These are phyloP conservation scores for Dermochelys coriacea DNA, from an alignment of 2,797 vertebrate species.

Conservation along the genomic window DNA sequence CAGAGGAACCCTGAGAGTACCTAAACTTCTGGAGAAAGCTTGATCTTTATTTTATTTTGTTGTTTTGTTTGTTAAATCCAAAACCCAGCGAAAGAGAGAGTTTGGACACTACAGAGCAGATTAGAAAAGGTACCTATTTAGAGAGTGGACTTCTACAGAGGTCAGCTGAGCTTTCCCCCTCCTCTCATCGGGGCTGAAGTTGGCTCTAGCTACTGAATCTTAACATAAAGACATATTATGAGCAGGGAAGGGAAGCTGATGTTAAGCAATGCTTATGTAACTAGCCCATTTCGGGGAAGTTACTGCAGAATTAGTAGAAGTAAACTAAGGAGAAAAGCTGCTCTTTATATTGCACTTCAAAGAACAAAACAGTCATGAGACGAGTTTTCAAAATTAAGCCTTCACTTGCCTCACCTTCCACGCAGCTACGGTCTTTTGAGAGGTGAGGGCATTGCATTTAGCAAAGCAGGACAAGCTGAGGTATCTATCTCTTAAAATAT, in stretches of 20 bases:
- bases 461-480: background rate
- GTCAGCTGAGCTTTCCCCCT: background rate
- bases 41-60: background rate
- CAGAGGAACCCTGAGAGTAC: background rate
- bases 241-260: background rate
- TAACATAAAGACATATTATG: background rate
- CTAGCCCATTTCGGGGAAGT: constrained; percentile 57
- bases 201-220: background rate
- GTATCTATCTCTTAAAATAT: background rate
- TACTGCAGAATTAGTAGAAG: constrained; percentile 64
- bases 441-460: background rate
- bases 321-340: constrained; percentile 62
- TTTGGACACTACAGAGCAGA: background rate
- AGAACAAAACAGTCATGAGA: background rate
- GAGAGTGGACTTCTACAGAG: background rate
- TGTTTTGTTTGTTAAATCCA: background rate
- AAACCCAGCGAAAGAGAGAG: background rate
- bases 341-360: constrained; percentile 12
- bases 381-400: background rate
- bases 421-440: background rate
- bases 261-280: background rate
- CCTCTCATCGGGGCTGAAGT: background rate
- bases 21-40: background rate
- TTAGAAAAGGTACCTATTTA: background rate
- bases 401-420: background rate